Base-by-base conservation (phyloP, 1,140 invertebrate species). In the Latrodectus geometricus region DNA sequence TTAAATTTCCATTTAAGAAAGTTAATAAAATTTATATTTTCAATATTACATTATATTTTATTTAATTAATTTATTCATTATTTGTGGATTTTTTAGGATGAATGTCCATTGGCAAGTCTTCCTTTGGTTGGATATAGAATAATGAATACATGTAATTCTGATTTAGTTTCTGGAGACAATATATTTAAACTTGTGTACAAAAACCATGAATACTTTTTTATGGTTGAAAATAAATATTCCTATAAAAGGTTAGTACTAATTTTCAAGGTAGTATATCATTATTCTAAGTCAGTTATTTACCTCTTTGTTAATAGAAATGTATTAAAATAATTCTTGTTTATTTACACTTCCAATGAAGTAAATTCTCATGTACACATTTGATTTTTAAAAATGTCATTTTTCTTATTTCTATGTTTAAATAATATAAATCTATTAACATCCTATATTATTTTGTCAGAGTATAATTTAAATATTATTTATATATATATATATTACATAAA, bases 161-260 rank as follows among this genome's bases (percentile, higher is more conserved):
- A 86, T 86, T n/a, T 76, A 0, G 75, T 86, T 50, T 48, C 3
- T 72, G 83, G 83, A 68, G 83, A 86, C 12, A 56, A 49, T 61
- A 86, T 86, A 35, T 86, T 86, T 65, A 86, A 86, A 49, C 49
- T 86, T 0, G n/a, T 68, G 48, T 86, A 77, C 73, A 86, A 86
- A 61, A 86, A 61, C 52, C 83, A 86, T 65, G 75, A 86, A 61
- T 86, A 77, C n/a, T 86, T 77, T 73, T 86, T 86, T 21, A 86
- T 74, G 14, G 83, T 86, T 50, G 83, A 86, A 72, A 86, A 86
- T 49, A 86, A 86, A 50, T 49, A 86, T 61, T 70, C 75, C 8
- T 86, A 70, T 86, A 73, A 77, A 48, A 86, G 83, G 83, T 84
- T 76, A 48, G 54, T 61, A 56, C 66, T 54, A 8, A 54, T 76